A percentile compares a stretch with the other conserved stretches of the same genome.
phyloP scores from a whole-genome alignment of 1,140 invertebrate genomes.

The Calephelis nemesis region DNA sequence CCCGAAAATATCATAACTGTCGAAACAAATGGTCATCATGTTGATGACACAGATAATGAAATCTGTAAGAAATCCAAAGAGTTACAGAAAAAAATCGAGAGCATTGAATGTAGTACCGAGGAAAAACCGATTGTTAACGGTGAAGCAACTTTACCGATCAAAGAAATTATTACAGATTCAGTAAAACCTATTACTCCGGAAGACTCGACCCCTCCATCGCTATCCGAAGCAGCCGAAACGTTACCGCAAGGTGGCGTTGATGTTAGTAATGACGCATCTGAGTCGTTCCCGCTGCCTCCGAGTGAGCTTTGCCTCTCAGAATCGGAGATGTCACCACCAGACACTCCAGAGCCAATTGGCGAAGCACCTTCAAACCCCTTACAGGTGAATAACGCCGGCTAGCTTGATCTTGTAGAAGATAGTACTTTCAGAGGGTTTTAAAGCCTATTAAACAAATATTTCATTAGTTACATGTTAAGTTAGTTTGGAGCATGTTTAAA shows the following conservation, averaged over 20 bases:
- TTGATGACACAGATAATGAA: constrained; percentile 5
- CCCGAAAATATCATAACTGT: not conserved
- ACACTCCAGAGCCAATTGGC: constrained; percentile 34
- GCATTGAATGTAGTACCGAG: constrained; percentile 25
- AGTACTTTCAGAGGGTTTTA: constrained; percentile 51
- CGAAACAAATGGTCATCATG: not conserved
- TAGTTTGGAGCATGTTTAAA: constrained; percentile 64
- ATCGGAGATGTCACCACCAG: constrained; percentile 27
- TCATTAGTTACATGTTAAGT: constrained; percentile 66
- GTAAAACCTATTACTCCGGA: constrained; percentile 30
- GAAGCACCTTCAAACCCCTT: constrained; percentile 34
- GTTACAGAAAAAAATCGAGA: constrained; percentile 11
- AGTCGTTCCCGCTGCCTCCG: constrained; percentile 41
- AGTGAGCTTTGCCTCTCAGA: constrained; percentile 36
- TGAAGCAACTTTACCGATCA: constrained; percentile 27
- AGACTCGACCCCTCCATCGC: constrained; percentile 41
- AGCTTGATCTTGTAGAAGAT: constrained; percentile 68
- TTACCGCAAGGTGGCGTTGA: constrained; percentile 27
- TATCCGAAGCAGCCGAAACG: constrained; percentile 28
- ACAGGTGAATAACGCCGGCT: constrained; percentile 70
- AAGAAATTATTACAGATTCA: constrained; percentile 11
- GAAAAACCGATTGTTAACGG: constrained; percentile 28
- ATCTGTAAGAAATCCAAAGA: constrained; percentile 34
- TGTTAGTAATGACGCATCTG: constrained; percentile 26
- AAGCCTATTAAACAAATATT: constrained; percentile 49